These are phyloP conservation scores for Drosophila limbata DNA, from an alignment of 2,888 invertebrate species.

Conservation along the genomic window DNA sequence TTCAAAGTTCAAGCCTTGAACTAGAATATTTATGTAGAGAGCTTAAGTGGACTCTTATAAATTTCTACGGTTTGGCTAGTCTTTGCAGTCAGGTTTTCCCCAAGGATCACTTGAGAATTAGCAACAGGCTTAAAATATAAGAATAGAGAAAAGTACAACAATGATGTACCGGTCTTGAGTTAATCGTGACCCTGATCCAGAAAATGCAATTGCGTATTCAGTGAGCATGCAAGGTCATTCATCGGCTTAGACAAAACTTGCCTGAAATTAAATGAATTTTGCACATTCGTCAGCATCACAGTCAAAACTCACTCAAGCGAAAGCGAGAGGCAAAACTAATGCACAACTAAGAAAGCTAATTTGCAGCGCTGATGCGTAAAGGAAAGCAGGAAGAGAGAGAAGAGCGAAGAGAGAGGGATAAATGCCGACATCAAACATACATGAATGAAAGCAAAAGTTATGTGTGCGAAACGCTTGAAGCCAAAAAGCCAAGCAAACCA, in stretches of 20 bases:
- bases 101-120: slow-evolving; percentile 19
- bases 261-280: slow-evolving; percentile 42
- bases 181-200: slow-evolving; percentile 54
- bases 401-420: not conserved
- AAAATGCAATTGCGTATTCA: slow-evolving; percentile 49
- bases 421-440: slow-evolving; percentile 9
- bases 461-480: slow-evolving; percentile 19
- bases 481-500: not conserved
- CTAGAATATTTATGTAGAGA: slow-evolving; percentile 3
- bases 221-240: slow-evolving; percentile 35
- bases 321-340: slow-evolving; percentile 49
- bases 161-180: slow-evolving; percentile 23
- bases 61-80: slow-evolving; percentile 29
- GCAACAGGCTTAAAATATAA: slow-evolving; percentile 27
- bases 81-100: slow-evolving; percentile 18
- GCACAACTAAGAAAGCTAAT: slow-evolving; percentile 65
- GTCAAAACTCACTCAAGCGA: slow-evolving; percentile 31
- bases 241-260: slow-evolving; percentile 26
- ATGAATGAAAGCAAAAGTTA: slow-evolving; percentile 60
- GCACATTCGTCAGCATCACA: slow-evolving; percentile 21
- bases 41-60: slow-evolving; percentile 8
- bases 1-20: slow-evolving; percentile 6
- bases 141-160: slow-evolving; percentile 2
- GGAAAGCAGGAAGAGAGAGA: not conserved
- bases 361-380: slow-evolving; percentile 64